Evolutionary conservation across 2,113 vertebrate genomes (phyloP).

Genomic region (Antigone vipio): DNA sequence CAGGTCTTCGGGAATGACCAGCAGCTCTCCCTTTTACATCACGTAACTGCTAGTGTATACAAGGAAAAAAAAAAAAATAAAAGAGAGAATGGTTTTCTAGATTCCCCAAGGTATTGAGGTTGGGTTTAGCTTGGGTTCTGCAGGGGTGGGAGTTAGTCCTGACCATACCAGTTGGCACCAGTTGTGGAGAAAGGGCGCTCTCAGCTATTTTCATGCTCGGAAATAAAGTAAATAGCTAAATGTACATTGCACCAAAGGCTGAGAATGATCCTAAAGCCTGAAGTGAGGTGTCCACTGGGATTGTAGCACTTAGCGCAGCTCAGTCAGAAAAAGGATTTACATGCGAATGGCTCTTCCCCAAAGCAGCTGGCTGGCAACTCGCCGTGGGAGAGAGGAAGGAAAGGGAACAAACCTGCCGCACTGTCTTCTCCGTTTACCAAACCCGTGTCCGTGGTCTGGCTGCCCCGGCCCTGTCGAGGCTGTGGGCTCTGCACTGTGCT

Average conservation of each 20-base stretch:
- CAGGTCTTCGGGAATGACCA: neutral
- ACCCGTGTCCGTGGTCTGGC: rapidly evolving
- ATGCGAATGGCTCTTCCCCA: neutral
- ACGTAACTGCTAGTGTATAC: neutral
- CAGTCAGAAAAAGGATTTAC: neutral
- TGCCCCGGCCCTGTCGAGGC: neutral
- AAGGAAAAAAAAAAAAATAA: neutral
- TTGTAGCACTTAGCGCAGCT: neutral
- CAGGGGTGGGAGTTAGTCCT: neutral
- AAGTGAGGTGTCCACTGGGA: neutral
- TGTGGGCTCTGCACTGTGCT: neutral
- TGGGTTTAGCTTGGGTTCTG: neutral
- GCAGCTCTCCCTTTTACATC: neutral
- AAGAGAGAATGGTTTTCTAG: neutral
- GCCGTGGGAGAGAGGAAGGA: neutral
- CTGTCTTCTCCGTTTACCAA: neutral
- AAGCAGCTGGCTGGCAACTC: neutral
- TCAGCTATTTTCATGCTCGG: neutral
- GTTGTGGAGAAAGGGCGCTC: neutral
- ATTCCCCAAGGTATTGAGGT: neutral
- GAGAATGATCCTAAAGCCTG: neutral
- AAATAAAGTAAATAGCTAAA: neutral
- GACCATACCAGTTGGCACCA: neutral
- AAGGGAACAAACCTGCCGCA: neutral
- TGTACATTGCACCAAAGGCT: neutral